phyloP scores from a whole-genome alignment of 1,140 invertebrate genomes.

The Neuroterus valhalla region DNA sequence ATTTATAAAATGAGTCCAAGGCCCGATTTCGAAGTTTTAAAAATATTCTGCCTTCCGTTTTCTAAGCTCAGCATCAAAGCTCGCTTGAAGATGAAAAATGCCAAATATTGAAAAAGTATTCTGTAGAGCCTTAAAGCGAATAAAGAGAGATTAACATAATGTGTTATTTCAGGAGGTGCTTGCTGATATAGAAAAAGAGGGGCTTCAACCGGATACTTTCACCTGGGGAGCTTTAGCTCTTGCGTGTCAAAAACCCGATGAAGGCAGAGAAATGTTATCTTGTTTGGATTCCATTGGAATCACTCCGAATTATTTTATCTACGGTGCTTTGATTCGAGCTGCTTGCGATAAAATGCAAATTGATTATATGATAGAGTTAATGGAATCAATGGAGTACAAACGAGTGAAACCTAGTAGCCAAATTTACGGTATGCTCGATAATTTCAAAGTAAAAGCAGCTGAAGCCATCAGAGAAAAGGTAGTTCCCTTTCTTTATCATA shows the following conservation, averaged over 20 bases:
- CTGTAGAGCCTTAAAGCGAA: too few relatives aligned
- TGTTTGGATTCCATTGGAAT: conserved; percentile 82
- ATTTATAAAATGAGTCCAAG: too few relatives aligned
- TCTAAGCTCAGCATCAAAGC: too few relatives aligned
- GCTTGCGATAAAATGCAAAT: conserved; percentile 77
- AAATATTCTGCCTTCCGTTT: too few relatives aligned
- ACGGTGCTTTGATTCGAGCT: conserved; percentile 81
- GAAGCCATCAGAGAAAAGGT: conserved; percentile 73
- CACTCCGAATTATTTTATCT: conserved; percentile 82
- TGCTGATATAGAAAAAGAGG: conserved; percentile 77
- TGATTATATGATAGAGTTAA: conserved; percentile 80
- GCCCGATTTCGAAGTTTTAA: too few relatives aligned
- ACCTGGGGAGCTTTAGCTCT: conserved; percentile 92
- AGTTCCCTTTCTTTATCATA: conserved; percentile 39
- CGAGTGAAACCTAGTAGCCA: conserved; percentile 76
- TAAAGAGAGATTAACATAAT: conserved; percentile 30
- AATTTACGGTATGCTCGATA: conserved; percentile 77
- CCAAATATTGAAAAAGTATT: too few relatives aligned
- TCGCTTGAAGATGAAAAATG: too few relatives aligned
- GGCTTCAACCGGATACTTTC: conserved; percentile 83
- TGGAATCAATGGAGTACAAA: conserved; percentile 79
- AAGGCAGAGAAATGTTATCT: conserved; percentile 79
- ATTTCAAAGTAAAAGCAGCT: conserved; percentile 73
- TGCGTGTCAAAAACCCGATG: conserved; percentile 79
- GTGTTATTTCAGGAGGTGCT: conserved; percentile 77